Evolutionary conservation across 2,797 vertebrate species (phyloP), one percentile per base, ranked within the genome.

Genomic region (Myotis myotis): DNA sequence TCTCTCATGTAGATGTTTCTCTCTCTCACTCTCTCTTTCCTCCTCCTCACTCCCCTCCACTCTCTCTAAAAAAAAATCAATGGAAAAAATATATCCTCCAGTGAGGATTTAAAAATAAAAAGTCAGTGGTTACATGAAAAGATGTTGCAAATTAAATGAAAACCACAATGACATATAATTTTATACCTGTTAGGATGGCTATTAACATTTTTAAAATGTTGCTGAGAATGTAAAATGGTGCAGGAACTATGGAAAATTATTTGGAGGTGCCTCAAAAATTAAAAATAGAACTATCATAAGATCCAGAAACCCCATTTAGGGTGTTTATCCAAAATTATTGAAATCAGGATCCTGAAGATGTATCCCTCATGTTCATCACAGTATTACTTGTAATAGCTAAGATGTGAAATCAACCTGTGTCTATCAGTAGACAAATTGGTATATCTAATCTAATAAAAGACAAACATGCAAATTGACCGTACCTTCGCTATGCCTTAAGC

Each of bases 401-500:
- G 11, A 36, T 17, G 8, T 13, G 47, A 30, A 36, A n/a, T n/a
- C 75, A 51, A 33, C 0, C 9, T 8, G 12, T 9, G 44, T 16
- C 44, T 44, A 4, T 38, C 0, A 0, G 7, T 17, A 20, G 44
- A 28, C 0, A 17, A 13, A 23, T 10, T 8, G 12, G 49, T n/a
- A 2, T 5, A 41, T 11, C 38, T 6, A 38, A 38, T 38, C 38
- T 38, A 38, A 38, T 5, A 38, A 38, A 38, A 38, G 38, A 38
- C 38, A 38, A 38, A 38, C 38, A 38, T 38, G 38, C 38, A 38
- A 38, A 38, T 38, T 38, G 38, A 38, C 38, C 38, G 5, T 38
- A 38, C 6, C 38, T 38, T 38, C 5, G 5, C 38, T 38, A 38
- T 38, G 38, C 38, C 38, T 6, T 38, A 38, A 38, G 6, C 38